Base-by-base conservation (phyloP, 2,797 vertebrate genomes). In the Acomys russatus region DNA sequence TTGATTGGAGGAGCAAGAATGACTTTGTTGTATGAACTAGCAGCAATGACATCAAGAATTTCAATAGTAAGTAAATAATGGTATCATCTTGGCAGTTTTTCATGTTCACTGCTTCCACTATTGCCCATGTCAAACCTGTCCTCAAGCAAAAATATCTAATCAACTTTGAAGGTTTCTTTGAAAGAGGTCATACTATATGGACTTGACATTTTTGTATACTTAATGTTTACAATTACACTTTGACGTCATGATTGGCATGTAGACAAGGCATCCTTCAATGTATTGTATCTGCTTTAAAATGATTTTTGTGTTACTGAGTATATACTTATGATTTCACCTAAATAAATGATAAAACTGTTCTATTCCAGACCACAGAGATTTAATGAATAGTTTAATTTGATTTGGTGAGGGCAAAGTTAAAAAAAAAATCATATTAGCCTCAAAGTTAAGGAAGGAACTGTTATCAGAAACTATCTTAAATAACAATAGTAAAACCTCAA, bases 231-330 rank as follows among this genome's bases (percentile, higher is more conserved):
- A 33, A 33, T 51, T 94, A 38, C 77, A 38, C 71, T 87, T 93
- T 95, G 59, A 73, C 17, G 10, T 92, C 20, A 61, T 15, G 17
- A 33, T 88, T 96, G n/a, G 64, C 59, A 90, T 30, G 68, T 28
- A 2, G 54, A 80, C 14, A 66, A 68, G 49, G 54, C 35, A 9
- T 80, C 51, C 87, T 51, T 82, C 56, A 25, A 22, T 84, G 76
- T 94, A 49, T 6, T 76, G 33, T 11, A 88, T 4, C 77, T 44
- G 25, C 30, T 49, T 93, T 92, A 89, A 76, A 95, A 83, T 94
- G 71, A 23, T 91, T 94, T 73, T 94, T 44, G 18, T 80, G 10
- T 64, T 79, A 51, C 10, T 38, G 25, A 28, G 1, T 82, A 38
- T 64, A 85, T 92, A 25, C 20, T 74, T 88, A 68, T 61, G 35